Conservation (phyloP, 2,888 invertebrate genomes). For the Didymodactylos carnosus region DNA sequence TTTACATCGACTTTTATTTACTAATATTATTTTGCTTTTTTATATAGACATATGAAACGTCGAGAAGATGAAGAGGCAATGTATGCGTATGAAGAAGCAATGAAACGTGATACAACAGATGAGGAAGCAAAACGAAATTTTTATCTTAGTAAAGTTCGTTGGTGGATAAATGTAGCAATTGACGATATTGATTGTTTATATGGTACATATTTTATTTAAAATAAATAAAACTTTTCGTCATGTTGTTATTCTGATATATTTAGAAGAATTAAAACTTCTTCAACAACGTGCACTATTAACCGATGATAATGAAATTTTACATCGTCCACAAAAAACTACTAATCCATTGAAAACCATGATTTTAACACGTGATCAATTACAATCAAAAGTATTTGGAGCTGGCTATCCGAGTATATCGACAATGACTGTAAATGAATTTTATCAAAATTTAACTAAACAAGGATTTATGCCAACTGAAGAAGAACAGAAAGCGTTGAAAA, state of each 20-base stretch:
- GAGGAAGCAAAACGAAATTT: background rate
- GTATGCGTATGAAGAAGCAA: background rate
- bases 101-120: background rate
- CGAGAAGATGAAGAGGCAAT: background rate
- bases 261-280: background rate
- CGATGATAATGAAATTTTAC: constrained; percentile 9
- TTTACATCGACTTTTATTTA: too few species aligned
- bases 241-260: too few species aligned
- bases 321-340: background rate
- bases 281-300: constrained; percentile 20
- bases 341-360: constrained; percentile 27
- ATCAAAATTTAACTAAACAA: constrained; percentile 45
- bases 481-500: too few species aligned
- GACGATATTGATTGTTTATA: background rate
- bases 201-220: background rate
- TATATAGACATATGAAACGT: background rate
- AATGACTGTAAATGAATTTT: constrained; percentile 82
- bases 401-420: constrained; percentile 84
- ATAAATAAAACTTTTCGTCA: too few species aligned
- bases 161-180: background rate
- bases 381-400: constrained; percentile 74
- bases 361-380: constrained; percentile 59
- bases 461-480: constrained; percentile 18
- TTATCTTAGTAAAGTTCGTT: background rate
- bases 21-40: background rate